Conservation (phyloP, 1,140 invertebrate species). For the Cydia pomonella region DNA sequence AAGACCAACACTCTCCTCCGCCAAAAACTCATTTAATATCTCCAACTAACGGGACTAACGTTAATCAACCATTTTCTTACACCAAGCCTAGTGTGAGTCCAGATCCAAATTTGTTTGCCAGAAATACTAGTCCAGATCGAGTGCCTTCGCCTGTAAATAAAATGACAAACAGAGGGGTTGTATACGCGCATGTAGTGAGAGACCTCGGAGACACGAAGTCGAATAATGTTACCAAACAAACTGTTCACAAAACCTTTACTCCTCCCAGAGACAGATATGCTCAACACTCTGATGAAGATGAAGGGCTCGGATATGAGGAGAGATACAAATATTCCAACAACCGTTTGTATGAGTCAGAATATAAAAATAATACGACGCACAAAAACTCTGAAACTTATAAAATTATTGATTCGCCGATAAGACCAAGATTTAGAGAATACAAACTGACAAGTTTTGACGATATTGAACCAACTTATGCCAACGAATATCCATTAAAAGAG, state of each 20-base stretch:
- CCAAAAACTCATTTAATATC: conserved; percentile 84
- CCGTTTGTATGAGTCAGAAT: conserved; percentile 63
- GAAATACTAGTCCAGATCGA: conserved; percentile 74
- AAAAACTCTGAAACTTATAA: conserved; percentile 62
- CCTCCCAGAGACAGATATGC: conserved; percentile 72
- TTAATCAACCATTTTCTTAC: conserved; percentile 89
- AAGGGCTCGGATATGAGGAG: conserved; percentile 86
- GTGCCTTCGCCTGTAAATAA: conserved; percentile 71
- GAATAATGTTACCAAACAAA: conserved; percentile 75
- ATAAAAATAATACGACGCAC: conserved; percentile 63
- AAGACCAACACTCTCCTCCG: conserved; percentile 84
- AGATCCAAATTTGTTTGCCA: conserved; percentile 76
- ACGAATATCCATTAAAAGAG: conserved; percentile 63
- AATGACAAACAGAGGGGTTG: conserved; percentile 80
- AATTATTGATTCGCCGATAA: conserved; percentile 74
- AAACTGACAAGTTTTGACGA: conserved; percentile 73
- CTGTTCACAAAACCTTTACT: conserved; percentile 79
- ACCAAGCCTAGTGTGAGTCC: conserved; percentile 82
- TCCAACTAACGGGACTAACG: conserved; percentile 84
- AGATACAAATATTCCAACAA: conserved; percentile 66
- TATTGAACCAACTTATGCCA: conserved; percentile 76
- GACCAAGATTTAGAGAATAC: conserved; percentile 72
- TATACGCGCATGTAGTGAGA: conserved; percentile 88
- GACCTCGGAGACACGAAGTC: conserved; percentile 69
- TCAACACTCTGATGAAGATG: conserved; percentile 86